Evolutionary conservation across 1,140 invertebrate genomes (phyloP).

Genomic region (Condylostylus longicornis): DNA sequence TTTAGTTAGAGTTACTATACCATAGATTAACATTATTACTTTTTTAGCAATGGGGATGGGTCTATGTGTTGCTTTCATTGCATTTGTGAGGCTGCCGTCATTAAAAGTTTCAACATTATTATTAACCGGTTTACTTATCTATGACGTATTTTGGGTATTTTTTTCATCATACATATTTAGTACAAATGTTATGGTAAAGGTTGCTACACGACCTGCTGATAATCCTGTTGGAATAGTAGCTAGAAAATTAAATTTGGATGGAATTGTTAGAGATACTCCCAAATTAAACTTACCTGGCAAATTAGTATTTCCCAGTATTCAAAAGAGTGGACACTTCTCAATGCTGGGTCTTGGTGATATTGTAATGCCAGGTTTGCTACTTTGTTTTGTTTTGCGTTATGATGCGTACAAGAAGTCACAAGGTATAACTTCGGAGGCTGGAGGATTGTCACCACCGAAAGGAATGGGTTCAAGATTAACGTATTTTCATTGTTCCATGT

Average conservation of each 20-base stretch:
- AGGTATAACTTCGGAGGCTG: conserved; percentile 27
- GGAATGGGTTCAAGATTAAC: conserved; percentile 40
- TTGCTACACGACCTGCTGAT: conserved; percentile 71
- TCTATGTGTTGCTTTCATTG: conserved; percentile 92
- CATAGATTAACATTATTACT: no score
- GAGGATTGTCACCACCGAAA: conserved; percentile 24
- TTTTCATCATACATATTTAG: conserved; percentile 97
- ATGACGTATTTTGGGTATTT: conserved; percentile 98
- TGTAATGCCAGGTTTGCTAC: conserved; percentile 90
- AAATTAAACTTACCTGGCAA: conserved; percentile 93
- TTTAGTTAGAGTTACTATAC: no score
- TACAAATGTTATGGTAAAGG: conserved; percentile 95
- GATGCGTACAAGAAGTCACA: conserved; percentile 89
- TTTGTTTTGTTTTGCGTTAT: conserved; percentile 91
- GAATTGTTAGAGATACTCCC: conserved; percentile 73
- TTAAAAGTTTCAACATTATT: conserved; percentile 91
- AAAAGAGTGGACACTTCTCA: conserved; percentile 88
- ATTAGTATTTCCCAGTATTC: conserved; percentile 91
- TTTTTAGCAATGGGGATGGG: conserved; percentile 82
- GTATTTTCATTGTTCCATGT: conserved; percentile 96
- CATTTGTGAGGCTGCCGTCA: conserved; percentile 86
- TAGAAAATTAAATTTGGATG: conserved; percentile 75
- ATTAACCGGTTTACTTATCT: conserved; percentile 84
- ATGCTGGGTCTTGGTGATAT: conserved; percentile 95
- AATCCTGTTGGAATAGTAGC: conserved; percentile 91